A percentile compares a stretch with the other conserved stretches of the same genome.
Conservation (phyloP, 2,888 invertebrate species). For the Torymus auratus region DNA sequence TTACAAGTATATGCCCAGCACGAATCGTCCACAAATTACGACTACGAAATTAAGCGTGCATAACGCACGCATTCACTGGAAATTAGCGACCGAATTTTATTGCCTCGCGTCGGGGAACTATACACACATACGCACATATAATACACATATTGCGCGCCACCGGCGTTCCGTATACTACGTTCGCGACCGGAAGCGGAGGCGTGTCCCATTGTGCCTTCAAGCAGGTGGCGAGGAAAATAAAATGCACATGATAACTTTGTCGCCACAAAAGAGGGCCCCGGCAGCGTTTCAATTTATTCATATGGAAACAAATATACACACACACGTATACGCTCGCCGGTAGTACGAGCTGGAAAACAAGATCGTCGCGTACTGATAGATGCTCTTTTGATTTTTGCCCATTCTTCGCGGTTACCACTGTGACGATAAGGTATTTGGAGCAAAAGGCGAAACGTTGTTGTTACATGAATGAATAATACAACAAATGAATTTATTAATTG, state of each 20-base stretch:
- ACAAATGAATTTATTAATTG: too few relatives aligned
- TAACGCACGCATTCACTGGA: conserved; percentile 36
- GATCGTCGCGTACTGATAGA: not conserved
- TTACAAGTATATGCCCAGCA: not conserved
- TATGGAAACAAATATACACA: conserved; percentile 1
- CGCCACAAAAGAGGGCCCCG: conserved; percentile 9
- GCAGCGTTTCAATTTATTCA: conserved; percentile 13
- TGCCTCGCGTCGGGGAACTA: conserved; percentile 3
- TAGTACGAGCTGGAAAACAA: not conserved
- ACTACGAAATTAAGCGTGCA: conserved; percentile 41
- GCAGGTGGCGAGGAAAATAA: conserved; percentile 46
- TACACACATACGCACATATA: not conserved
- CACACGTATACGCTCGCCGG: too few relatives aligned
- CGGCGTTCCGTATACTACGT: not conserved
- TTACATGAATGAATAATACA: too few relatives aligned
- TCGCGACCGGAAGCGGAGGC: conserved; percentile 27
- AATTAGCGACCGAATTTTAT: conserved; percentile 43
- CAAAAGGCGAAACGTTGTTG: too few relatives aligned
- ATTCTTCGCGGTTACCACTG: too few relatives aligned
- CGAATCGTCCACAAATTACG: not conserved
- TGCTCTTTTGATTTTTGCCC: not conserved
- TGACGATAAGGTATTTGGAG: too few relatives aligned
- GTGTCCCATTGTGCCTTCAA: conserved; percentile 11
- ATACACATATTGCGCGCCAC: not conserved
- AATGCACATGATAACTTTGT: conserved; percentile 41